Evolutionary conservation across 2,113 vertebrate genomes (phyloP), one percentile per base, ranked within the genome.

Genomic region (Pseudopodoces humilis): DNA sequence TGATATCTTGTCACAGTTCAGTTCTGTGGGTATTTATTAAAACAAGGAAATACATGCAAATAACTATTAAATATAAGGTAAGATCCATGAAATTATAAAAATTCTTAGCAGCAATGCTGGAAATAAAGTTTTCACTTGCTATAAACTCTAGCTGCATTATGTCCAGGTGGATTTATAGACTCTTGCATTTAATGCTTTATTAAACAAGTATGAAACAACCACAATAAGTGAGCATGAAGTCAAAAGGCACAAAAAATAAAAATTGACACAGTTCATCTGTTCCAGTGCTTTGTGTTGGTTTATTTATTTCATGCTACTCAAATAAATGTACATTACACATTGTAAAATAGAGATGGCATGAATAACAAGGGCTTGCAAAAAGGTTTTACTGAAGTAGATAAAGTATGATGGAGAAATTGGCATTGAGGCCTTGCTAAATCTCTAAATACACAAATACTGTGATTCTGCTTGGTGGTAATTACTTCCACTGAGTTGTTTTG

Each of bases 61-160:
- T 94, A 97, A 96, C 92, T 95, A 95, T 89, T 92, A 97, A 95
- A 96, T 92, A 71, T 9, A 94, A 79, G 41, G 50, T 60, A 83
- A 86, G 49, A 74, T 87, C 56, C 30, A 59, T 75, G 64, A 88
- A 79, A 78, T 77, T 68, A 72, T 47, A 93, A 83, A 88, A 78
- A 41, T 77, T 90, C 23, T 49, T 94, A 96, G 92, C 95, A 96
- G 86, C 91, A 92, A 62, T 70, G 59, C 88, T 50, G 58, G 33
- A 94, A 96, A 80, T 58, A 77, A 88, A 88, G 16, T 70, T 81
- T 94, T 86, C 16, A 84, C 35, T 91, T 85, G 33, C 63, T 80
- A 92, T 90, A 87, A 94, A 52, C 47, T 82, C 22, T 59, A 69
- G 52, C 74, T 86, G 85, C 15, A 12, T 89, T 91, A 87, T 52